These are phyloP conservation scores for Rotaria sp. DNA, from an alignment of 2,888 invertebrate species.

Conservation along the genomic window DNA sequence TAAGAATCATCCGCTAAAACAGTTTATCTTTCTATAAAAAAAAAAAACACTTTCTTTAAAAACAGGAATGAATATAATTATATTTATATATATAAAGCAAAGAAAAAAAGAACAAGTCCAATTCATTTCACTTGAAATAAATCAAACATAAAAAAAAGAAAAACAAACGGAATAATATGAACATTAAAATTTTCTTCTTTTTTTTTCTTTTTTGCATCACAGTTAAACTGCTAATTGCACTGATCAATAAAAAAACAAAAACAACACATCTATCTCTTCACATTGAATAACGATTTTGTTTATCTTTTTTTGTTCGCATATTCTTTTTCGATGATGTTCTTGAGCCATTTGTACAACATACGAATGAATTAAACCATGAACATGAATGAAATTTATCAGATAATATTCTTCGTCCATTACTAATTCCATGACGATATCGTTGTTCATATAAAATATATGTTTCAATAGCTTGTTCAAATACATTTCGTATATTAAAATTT, in stretches of 20 bases:
- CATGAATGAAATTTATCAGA: neutral
- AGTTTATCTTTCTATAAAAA: neutral
- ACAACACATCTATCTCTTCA: neutral
- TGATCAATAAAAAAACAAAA: neutral
- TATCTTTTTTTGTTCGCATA: neutral
- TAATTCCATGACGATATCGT: neutral
- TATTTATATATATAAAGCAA: neutral
- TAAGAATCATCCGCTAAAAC: neutral
- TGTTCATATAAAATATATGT: neutral
- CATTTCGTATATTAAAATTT: conserved; percentile 33
- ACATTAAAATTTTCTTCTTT: neutral
- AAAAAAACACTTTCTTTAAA: neutral
- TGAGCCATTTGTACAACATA: neutral
- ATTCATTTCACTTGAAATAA: neutral
- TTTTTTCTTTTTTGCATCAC: neutral
- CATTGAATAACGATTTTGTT: neutral
- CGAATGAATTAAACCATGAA: neutral
- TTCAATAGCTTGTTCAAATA: conserved; percentile 32
- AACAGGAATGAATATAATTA: neutral
- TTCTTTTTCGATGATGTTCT: neutral
- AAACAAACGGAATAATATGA: neutral
- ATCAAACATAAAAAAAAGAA: neutral
- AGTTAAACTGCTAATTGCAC: conserved; percentile 10
- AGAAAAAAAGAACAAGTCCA: neutral
- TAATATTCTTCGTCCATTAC: neutral